Percentiles rank a stretch among this genome's conserved stretches.
These are phyloP conservation scores for Petrocephalus microphthalmus DNA, from an alignment of 2,113 vertebrate species.

Conservation along the genomic window DNA sequence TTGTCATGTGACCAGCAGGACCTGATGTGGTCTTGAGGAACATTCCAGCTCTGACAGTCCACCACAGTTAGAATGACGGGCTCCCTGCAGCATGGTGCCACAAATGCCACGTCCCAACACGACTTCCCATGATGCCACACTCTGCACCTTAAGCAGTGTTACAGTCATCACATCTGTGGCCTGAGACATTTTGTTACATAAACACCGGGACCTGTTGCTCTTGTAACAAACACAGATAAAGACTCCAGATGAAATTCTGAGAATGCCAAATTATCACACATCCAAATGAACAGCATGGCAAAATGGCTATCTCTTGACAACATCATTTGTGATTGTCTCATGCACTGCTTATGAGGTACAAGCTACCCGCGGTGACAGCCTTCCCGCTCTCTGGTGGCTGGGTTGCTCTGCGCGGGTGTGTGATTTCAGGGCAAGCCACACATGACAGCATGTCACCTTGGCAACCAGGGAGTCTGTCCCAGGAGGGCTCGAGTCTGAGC, in stretches of 20 bases:
- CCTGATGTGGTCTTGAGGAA: background rate
- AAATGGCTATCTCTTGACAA: too few relatives aligned
- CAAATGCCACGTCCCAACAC: background rate
- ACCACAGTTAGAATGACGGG: background rate
- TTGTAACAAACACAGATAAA: too few relatives aligned
- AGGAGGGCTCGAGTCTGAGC: background rate
- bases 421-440: background rate
- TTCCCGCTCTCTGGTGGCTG: too few relatives aligned
- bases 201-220: background rate
- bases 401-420: slow-evolving; percentile 1
- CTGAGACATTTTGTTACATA: background rate
- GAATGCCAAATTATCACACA: background rate
- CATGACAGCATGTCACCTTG: background rate
- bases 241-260: background rate
- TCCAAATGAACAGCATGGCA: background rate
- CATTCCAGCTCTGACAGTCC: background rate
- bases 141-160: background rate
- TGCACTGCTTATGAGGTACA: too few relatives aligned
- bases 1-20: background rate
- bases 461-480: background rate
- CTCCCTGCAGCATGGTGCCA: background rate
- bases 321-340: too few relatives aligned
- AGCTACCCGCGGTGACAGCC: too few relatives aligned
- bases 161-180: background rate
- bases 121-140: background rate